These are phyloP conservation scores for Drosophila repleta DNA, from an alignment of 1,140 invertebrate genomes.

Conservation along the genomic window DNA sequence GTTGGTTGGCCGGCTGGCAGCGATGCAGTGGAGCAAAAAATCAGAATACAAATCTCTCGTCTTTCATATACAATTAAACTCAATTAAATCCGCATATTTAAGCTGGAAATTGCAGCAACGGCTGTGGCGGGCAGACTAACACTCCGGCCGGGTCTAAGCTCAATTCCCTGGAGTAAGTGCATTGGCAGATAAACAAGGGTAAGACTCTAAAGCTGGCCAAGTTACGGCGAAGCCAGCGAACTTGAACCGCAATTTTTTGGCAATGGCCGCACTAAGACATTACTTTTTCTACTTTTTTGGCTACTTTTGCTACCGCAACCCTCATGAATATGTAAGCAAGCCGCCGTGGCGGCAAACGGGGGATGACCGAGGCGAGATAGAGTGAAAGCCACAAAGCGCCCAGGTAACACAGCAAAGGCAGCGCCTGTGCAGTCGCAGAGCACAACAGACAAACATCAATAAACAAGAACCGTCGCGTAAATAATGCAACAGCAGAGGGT, in stretches of 20 bases:
- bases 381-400: constrained; percentile 58
- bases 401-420: constrained; percentile 61
- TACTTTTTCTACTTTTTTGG: constrained; percentile 37
- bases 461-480: constrained; percentile 79
- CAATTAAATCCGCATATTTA: constrained; percentile 80
- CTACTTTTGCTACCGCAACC: constrained; percentile 79
- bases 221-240: constrained; percentile 53
- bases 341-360: constrained; percentile 37
- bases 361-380: constrained; percentile 18
- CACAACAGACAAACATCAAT: constrained; percentile 78
- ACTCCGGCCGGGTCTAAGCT: constrained; percentile 20
- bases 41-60: constrained; percentile 50
- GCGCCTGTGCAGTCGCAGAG: constrained; percentile 40
- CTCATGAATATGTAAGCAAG: constrained; percentile 82
- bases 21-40: constrained; percentile 29
- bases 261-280: constrained; percentile 61
- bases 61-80: constrained; percentile 76
- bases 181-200: constrained; percentile 63
- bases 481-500: constrained; percentile 63
- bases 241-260: constrained; percentile 78
- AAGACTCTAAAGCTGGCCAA: constrained; percentile 30
- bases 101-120: constrained; percentile 61
- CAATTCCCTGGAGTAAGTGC: constrained; percentile 68
- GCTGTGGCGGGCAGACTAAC: constrained; percentile 41
- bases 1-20: constrained; percentile 13